Percentiles rank a stretch among this genome's conserved stretches.
Conservation (phyloP, 2,113 vertebrate species). For the Oostethus manadensis region DNA sequence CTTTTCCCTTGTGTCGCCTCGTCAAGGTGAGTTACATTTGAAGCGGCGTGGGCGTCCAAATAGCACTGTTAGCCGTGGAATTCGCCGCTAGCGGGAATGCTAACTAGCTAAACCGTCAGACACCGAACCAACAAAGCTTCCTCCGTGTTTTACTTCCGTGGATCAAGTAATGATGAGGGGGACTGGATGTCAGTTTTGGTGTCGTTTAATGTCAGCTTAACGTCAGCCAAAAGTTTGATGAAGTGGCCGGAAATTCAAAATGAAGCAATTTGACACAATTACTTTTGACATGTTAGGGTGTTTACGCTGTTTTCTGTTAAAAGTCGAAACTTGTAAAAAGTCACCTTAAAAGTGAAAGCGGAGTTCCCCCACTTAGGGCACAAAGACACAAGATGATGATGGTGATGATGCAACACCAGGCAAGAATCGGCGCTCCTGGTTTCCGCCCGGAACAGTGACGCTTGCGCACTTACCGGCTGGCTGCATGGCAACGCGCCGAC, state of each 20-base stretch:
- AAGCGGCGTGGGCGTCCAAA: background rate
- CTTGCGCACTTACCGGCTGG: slow-evolving; percentile 53
- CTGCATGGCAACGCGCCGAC: slow-evolving; percentile 54
- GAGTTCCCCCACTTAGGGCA: slow-evolving; percentile 62
- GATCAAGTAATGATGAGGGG: too few relatives aligned
- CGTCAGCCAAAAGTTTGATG: slow-evolving; percentile 20
- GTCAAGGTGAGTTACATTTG: slow-evolving; percentile 56
- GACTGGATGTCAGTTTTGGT: background rate
- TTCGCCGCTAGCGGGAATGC: slow-evolving; percentile 33
- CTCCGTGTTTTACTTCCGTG: too few relatives aligned
- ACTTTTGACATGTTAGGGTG: background rate
- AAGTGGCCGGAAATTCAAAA: slow-evolving; percentile 15
- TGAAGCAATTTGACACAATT: too few relatives aligned
- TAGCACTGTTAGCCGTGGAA: background rate
- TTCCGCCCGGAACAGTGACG: slow-evolving; percentile 45
- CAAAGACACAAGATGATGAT: slow-evolving; percentile 22
- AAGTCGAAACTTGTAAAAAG: background rate
- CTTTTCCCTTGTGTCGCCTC: slow-evolving; percentile 5
- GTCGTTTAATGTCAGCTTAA: background rate
- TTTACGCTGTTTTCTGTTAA: background rate
- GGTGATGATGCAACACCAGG: slow-evolving; percentile 74
- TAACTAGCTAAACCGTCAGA: slow-evolving; percentile 30
- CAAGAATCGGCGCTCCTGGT: slow-evolving; percentile 46
- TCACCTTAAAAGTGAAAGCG: slow-evolving; percentile 45
- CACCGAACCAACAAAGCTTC: background rate